Evolutionary conservation across 2,113 vertebrate species (phyloP).

Genomic region (Gnathonemus echidnorhynchus): DNA sequence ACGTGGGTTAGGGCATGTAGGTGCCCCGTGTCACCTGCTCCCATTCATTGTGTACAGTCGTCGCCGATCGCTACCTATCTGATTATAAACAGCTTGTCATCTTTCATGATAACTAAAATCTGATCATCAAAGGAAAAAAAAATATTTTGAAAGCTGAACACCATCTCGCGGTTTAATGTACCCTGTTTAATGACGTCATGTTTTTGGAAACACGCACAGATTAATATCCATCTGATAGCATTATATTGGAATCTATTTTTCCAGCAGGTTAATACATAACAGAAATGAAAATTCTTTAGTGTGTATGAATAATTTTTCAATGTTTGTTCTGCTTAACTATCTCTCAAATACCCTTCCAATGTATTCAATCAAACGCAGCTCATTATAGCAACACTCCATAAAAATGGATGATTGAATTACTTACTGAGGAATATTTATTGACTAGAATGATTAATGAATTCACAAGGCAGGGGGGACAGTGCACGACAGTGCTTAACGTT

Average conservation of each 20-base stretch:
- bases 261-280: not conserved
- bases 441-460: not conserved
- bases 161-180: constrained; percentile 22
- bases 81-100: constrained; percentile 39
- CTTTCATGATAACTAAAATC: constrained; percentile 32
- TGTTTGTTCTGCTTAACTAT: not conserved
- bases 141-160: constrained; percentile 27
- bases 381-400: not conserved
- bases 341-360: not conserved
- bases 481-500: not conserved
- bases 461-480: not conserved
- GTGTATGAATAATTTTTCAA: not conserved
- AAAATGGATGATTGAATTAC: not conserved
- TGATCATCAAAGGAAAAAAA: constrained; percentile 24
- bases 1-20: constrained; percentile 29
- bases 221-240: not conserved
- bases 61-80: constrained; percentile 30
- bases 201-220: not conserved
- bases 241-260: not conserved
- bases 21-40: constrained; percentile 32
- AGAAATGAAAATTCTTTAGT: not conserved
- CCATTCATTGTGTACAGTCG: constrained; percentile 38
- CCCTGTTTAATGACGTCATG: not conserved
- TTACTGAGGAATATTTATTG: not conserved
- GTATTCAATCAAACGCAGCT: not conserved